Percentiles rank a stretch among this genome's conserved stretches.
phyloP scores from a whole-genome alignment of 1,140 invertebrate species.

The Psix sp. region DNA sequence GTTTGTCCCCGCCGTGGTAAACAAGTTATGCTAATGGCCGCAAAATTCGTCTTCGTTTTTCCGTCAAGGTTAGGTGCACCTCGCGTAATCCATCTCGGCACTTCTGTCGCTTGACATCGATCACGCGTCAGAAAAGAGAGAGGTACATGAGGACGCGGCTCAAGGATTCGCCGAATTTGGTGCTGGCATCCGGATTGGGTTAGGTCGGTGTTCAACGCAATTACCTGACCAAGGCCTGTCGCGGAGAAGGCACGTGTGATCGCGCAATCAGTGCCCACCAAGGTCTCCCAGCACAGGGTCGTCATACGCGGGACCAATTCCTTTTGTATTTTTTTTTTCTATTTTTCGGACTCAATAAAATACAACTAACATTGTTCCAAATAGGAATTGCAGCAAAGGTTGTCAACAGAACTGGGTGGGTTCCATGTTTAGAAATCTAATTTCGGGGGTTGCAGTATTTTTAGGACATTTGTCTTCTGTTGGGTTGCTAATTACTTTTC shows the following conservation, averaged over 20 bases:
- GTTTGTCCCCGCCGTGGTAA: too few species aligned
- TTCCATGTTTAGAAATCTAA: too few species aligned
- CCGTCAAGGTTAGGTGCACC: background rate
- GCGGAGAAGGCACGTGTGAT: conserved; percentile 30
- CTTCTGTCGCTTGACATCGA: conserved; percentile 33
- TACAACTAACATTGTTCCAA: too few species aligned
- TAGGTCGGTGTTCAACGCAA: conserved; percentile 62
- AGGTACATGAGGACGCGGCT: conserved; percentile 25
- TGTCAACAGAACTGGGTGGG: too few species aligned
- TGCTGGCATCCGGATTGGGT: conserved; percentile 62
- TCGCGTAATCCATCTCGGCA: background rate
- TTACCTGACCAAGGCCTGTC: conserved; percentile 46
- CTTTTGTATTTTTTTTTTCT: conserved; percentile 27
- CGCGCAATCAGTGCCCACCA: conserved; percentile 44
- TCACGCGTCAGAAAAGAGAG: conserved; percentile 31
- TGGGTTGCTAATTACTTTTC: too few species aligned
- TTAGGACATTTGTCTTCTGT: too few species aligned
- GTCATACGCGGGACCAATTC: conserved; percentile 40
- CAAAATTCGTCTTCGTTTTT: background rate
- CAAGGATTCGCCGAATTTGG: conserved; percentile 67
- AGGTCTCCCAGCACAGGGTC: conserved; percentile 42
- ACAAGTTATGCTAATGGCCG: conserved; percentile 41
- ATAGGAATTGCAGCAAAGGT: too few species aligned
- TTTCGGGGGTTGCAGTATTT: too few species aligned
- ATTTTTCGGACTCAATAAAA: conserved; percentile 23